Evolutionary conservation across 2,888 invertebrate genomes (phyloP).

Genomic region (Callosobruchus maculatus): DNA sequence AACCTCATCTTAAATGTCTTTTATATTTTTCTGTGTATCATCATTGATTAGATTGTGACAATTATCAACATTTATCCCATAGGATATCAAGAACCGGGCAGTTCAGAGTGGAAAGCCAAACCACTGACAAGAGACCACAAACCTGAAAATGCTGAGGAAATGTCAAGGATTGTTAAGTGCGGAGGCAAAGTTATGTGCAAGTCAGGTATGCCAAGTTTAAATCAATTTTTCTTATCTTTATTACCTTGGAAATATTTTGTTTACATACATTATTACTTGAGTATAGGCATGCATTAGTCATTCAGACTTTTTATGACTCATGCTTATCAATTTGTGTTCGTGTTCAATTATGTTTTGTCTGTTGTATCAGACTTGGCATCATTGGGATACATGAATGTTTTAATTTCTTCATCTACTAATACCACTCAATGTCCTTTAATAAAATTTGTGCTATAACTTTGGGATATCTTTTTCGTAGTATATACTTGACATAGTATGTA

Average conservation of each 20-base stretch:
- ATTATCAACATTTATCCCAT: slow-evolving; percentile 7
- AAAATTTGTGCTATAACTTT: too few species aligned
- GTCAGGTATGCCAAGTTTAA: slow-evolving; percentile 46
- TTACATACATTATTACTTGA: not conserved
- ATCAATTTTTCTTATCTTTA: not conserved
- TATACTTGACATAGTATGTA: too few species aligned
- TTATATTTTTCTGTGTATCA: not conserved
- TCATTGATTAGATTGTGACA: too few species aligned
- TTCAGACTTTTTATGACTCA: not conserved
- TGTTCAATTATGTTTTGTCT: not conserved
- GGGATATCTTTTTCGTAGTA: too few species aligned
- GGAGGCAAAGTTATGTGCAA: slow-evolving; percentile 77
- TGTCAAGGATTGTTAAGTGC: slow-evolving; percentile 73
- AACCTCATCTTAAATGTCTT: not conserved
- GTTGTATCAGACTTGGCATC: not conserved
- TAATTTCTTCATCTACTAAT: too few species aligned
- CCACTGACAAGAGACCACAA: slow-evolving; percentile 92
- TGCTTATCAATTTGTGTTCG: not conserved
- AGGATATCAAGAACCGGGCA: slow-evolving; percentile 46
- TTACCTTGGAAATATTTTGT: not conserved
- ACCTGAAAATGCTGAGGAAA: slow-evolving; percentile 84
- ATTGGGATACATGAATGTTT: too few species aligned
- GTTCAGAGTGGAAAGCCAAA: slow-evolving; percentile 71
- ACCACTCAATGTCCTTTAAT: too few species aligned
- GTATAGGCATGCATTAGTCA: not conserved